Evolutionary conservation across 2,888 invertebrate species (phyloP).

Genomic region (Agriopis marginaria): DNA sequence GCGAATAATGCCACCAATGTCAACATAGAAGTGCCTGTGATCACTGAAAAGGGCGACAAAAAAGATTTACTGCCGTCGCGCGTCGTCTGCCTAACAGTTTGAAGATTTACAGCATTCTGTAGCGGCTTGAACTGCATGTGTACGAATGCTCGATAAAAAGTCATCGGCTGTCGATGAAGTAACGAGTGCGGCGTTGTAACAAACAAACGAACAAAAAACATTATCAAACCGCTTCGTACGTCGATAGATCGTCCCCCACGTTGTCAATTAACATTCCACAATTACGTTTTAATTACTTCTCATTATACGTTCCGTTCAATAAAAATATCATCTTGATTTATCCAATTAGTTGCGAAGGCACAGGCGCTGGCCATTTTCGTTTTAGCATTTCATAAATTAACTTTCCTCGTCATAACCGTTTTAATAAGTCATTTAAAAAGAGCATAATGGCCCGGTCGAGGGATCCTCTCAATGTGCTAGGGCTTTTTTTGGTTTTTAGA

Average conservation of each 20-base stretch:
- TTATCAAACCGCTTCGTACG: conserved; percentile 55
- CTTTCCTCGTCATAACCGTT: conserved; percentile 38
- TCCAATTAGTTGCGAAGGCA: conserved; percentile 53
- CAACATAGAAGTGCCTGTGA: conserved; percentile 44
- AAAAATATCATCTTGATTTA: conserved; percentile 60
- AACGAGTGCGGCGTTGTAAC: conserved; percentile 30
- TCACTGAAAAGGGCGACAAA: conserved; percentile 48
- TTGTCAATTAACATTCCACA: conserved; percentile 76
- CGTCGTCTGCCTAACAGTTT: conserved; percentile 40
- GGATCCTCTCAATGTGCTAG: conserved; percentile 15
- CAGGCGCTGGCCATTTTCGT: conserved; percentile 51
- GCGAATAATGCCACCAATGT: conserved; percentile 37
- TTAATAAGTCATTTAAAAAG: conserved; percentile 41
- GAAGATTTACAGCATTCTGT: conserved; percentile 42
- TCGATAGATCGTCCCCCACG: conserved; percentile 57
- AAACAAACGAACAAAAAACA: conserved; percentile 49
- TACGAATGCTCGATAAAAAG: conserved; percentile 40
- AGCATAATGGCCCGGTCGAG: conserved; percentile 25
- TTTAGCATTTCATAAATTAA: conserved; percentile 54
- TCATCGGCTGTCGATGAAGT: conserved; percentile 40
- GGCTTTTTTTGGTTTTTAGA: conserved; percentile 7
- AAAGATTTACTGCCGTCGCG: conserved; percentile 32
- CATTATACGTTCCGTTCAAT: conserved; percentile 65
- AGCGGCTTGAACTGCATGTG: conserved; percentile 36
- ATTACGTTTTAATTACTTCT: conserved; percentile 67